Conservation (phyloP, 1,140 invertebrate genomes). For the Thalassaphorura encarpata region DNA sequence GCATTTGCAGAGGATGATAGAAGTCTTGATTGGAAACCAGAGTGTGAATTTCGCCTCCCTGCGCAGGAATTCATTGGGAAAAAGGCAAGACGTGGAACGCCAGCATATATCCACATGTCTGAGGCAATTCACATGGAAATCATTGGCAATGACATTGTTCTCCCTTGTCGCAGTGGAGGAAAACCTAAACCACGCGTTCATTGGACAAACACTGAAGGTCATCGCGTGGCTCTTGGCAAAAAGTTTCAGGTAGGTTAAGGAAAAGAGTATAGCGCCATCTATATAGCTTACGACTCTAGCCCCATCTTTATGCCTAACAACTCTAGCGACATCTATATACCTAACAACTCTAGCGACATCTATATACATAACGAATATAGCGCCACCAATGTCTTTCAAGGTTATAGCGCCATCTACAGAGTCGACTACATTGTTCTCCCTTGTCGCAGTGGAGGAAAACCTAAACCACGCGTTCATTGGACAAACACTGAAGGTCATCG, state of each 20-base stretch:
- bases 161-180: conserved; percentile 59
- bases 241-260: conserved; percentile 48
- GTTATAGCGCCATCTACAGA: no score
- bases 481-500: conserved; percentile 46
- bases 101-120: conserved; percentile 41
- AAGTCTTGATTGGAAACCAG: not conserved
- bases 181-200: conserved; percentile 50
- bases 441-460: conserved; percentile 55
- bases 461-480: conserved; percentile 56
- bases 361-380: no score
- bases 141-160: conserved; percentile 50
- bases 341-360: no score
- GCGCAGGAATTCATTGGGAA: conserved; percentile 1
- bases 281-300: no score
- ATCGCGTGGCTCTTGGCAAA: conserved; percentile 41
- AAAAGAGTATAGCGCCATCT: no score
- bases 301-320: no score
- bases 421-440: conserved; percentile 56
- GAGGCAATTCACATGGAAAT: conserved; percentile 41
- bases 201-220: conserved; percentile 54
- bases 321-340: no score
- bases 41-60: conserved; percentile 11
- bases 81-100: conserved; percentile 8
- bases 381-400: no score
- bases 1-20: conserved; percentile 17